Percentiles rank a stretch among this genome's conserved stretches.
Evolutionary conservation across 2,113 vertebrate genomes (phyloP).

Genomic region (Syrmaticus mikado): DNA sequence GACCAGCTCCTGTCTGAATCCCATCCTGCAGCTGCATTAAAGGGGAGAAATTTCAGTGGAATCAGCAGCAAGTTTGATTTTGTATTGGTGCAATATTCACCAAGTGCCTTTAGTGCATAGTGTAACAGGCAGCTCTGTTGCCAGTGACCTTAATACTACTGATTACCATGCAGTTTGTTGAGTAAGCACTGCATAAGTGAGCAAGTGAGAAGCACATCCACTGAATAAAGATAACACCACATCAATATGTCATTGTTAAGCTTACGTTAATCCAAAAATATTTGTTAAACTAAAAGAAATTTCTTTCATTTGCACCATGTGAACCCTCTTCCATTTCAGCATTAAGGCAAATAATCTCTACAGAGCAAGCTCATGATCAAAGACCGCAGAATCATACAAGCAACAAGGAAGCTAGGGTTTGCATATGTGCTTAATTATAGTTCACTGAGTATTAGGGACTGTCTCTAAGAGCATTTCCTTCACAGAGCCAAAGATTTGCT

Average conservation of each 20-base stretch:
- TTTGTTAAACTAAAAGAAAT: background rate
- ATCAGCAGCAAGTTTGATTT: background rate
- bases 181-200: slow-evolving; percentile 23
- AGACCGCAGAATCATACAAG: background rate
- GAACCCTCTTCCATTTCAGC: background rate
- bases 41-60: background rate
- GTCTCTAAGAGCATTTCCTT: background rate
- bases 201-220: background rate
- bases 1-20: background rate
- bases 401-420: background rate
- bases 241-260: slow-evolving; percentile 23
- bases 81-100: background rate
- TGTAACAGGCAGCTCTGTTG: background rate
- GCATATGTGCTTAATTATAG: background rate
- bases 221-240: slow-evolving; percentile 31
- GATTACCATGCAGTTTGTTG: background rate
- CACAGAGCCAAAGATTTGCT: background rate
- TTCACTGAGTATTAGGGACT: background rate
- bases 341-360: background rate
- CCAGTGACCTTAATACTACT: slow-evolving; percentile 1
- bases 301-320: background rate
- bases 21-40: background rate
- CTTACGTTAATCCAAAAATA: background rate
- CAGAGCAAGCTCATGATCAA: background rate
- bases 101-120: background rate